phyloP scores from a whole-genome alignment of 2,797 vertebrate species.

The Furcifer pardalis region DNA sequence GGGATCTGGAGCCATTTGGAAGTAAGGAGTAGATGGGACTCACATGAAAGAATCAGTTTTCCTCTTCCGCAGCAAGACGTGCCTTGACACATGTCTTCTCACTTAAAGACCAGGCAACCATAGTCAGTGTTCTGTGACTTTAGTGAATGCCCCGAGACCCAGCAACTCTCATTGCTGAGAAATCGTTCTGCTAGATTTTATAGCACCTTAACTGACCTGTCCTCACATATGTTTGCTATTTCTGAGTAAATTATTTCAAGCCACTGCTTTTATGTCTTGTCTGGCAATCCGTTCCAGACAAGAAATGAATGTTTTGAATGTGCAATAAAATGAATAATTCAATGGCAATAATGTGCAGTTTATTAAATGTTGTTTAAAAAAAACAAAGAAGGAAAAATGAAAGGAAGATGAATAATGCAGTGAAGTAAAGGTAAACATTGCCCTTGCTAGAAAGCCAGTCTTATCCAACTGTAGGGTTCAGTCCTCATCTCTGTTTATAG shows the following conservation, averaged over 20 bases:
- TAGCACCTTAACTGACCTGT: not conserved
- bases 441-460: too few relatives aligned
- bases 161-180: not conserved
- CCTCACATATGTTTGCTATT: not conserved
- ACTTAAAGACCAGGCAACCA: too few relatives aligned
- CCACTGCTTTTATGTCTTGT: not conserved
- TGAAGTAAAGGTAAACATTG: too few relatives aligned
- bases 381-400: not conserved
- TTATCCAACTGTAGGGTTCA: too few relatives aligned
- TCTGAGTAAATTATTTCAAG: not conserved
- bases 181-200: not conserved
- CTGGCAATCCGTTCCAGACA: constrained; percentile 2
- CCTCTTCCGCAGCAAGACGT: too few relatives aligned
- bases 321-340: constrained; percentile 27
- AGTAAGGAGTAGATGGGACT: too few relatives aligned
- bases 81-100: too few relatives aligned
- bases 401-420: constrained; percentile 20
- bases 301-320: constrained; percentile 7
- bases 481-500: too few relatives aligned
- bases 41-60: too few relatives aligned
- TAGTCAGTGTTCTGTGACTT: too few relatives aligned
- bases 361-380: constrained; percentile 21
- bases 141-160: too few relatives aligned
- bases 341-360: constrained; percentile 17
- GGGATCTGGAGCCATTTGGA: too few relatives aligned